Conservation (phyloP, 2,888 invertebrate genomes). For the Plebejus argus region DNA sequence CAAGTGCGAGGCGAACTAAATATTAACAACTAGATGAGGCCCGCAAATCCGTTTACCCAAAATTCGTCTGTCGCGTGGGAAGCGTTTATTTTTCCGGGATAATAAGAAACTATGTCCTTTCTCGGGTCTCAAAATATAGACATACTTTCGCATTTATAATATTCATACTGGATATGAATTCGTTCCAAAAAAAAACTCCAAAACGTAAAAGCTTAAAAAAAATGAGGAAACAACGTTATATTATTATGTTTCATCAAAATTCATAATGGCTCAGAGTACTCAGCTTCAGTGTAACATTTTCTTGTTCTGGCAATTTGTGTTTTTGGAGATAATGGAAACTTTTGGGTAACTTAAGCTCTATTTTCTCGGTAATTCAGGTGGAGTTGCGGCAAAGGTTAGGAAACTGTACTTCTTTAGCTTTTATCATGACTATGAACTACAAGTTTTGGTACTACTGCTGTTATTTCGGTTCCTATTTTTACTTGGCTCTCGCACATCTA, state of each 20-base stretch:
- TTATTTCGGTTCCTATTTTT: neutral
- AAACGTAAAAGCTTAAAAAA: neutral
- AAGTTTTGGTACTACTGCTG: neutral
- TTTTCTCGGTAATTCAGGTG: neutral
- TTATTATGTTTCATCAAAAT: slow-evolving; percentile 4
- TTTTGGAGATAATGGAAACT: neutral
- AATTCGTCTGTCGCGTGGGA: no score
- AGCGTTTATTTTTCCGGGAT: no score
- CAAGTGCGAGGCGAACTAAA: neutral
- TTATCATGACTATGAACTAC: neutral
- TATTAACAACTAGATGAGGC: no score
- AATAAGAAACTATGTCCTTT: no score
- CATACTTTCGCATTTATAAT: no score
- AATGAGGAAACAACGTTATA: neutral
- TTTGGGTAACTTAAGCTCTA: slow-evolving; percentile 10
- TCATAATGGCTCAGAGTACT: neutral
- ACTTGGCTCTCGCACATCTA: neutral
- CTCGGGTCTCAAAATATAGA: no score
- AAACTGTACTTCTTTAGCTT: neutral
- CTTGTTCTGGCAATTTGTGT: neutral
- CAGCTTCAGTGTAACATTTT: neutral
- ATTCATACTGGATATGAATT: no score
- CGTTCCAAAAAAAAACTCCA: no score
- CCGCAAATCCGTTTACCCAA: no score
- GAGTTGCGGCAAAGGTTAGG: neutral